A percentile compares a stretch with the other conserved stretches of the same genome.
Conservation (phyloP, 2,797 vertebrate species). For the Okamejei kenojei region DNA sequence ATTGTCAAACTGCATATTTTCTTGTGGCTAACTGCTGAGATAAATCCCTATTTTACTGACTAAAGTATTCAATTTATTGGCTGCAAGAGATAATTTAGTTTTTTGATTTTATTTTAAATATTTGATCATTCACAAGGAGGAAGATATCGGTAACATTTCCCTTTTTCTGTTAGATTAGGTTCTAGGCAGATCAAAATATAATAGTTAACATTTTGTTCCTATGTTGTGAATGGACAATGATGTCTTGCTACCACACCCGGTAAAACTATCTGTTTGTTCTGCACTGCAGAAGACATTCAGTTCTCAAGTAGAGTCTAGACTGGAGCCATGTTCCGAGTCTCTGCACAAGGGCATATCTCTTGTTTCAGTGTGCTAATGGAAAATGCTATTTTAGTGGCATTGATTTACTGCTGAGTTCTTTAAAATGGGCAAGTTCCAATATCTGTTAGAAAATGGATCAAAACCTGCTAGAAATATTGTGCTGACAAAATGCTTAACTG, state of each 20-base stretch:
- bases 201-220: constrained; percentile 41
- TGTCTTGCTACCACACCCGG: constrained; percentile 47
- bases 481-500: constrained; percentile 44
- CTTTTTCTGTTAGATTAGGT: constrained; percentile 36
- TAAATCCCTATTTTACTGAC: neutral
- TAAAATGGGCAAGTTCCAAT: constrained; percentile 68
- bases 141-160: neutral
- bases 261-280: constrained; percentile 50
- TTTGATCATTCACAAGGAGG: neutral
- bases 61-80: neutral
- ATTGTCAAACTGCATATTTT: neutral
- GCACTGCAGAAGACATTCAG: constrained; percentile 15
- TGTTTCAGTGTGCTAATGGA: constrained; percentile 72
- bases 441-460: constrained; percentile 68
- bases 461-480: constrained; percentile 49
- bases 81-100: neutral
- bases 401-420: constrained; percentile 73
- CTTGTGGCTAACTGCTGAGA: neutral
- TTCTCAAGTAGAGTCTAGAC: constrained; percentile 44
- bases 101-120: neutral
- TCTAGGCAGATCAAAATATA: constrained; percentile 45
- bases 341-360: constrained; percentile 69
- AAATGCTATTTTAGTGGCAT: constrained; percentile 72
- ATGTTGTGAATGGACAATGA: constrained; percentile 48
- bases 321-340: constrained; percentile 61